Conservation (phyloP, 2,113 vertebrate species). For the Hydrolagus affinis region DNA sequence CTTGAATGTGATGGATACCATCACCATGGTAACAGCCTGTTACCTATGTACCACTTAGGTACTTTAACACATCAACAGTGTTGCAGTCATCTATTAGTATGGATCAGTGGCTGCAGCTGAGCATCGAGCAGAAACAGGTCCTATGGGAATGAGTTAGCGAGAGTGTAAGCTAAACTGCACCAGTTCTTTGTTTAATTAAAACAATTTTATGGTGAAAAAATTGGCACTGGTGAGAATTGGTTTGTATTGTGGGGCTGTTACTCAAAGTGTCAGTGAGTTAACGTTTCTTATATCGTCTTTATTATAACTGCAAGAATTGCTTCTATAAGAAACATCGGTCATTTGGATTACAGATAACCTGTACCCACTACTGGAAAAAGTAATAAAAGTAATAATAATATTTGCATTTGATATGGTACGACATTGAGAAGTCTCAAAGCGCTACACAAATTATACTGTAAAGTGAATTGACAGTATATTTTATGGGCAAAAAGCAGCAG, state of each 20-base stretch:
- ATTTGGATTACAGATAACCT: conserved; percentile 8
- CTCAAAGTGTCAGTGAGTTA: neutral
- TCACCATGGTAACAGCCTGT: conserved; percentile 16
- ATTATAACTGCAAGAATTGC: conserved; percentile 13
- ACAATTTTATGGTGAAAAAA: conserved; percentile 13
- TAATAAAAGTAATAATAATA: conserved; percentile 1
- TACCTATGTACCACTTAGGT: conserved; percentile 29
- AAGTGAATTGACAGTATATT: no score
- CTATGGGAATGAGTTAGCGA: conserved; percentile 8
- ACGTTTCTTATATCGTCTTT: neutral
- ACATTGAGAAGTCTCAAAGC: no score
- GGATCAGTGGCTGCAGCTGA: conserved; percentile 20
- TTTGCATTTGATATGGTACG: no score
- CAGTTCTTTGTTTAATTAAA: conserved; percentile 8
- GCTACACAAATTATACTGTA: no score
- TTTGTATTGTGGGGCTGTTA: neutral
- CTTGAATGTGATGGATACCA: conserved; percentile 24
- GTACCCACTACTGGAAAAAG: conserved; percentile 7
- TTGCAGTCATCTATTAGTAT: conserved; percentile 29
- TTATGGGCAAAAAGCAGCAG: no score
- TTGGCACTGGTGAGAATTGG: neutral
- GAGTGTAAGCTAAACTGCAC: neutral
- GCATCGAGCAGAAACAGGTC: conserved; percentile 2
- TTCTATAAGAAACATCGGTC: neutral
- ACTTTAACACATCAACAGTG: conserved; percentile 19